Evolutionary conservation across 2,113 vertebrate species (phyloP), one percentile per base, ranked within the genome.

Genomic region (Sminthopsis crassicaudata): DNA sequence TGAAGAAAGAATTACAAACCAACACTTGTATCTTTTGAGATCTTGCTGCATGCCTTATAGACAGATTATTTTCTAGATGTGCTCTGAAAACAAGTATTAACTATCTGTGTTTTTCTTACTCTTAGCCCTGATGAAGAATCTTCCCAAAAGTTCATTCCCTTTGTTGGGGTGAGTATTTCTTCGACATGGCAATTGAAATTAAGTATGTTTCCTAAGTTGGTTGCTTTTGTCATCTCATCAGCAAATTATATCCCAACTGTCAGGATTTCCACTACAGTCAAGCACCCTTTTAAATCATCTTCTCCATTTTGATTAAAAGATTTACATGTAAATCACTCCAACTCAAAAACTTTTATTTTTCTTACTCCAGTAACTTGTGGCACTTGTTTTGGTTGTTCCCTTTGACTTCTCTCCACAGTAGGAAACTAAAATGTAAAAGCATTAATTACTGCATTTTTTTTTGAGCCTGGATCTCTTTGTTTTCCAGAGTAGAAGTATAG

Each of bases 131-230:
- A 99, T 0, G 99, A 99, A 98, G 99, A 99, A 96, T 99, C 99
- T 0, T 99, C 99, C 3, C 99, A 99, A 98, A 99, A 99, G 96
- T 99, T 99, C 98, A 99, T 99, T 97, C 99, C 99, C 46, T 99
- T 99, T 90, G 99, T 99, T 0, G 99, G 99, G 97, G 99, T 99
- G 98, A 99, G 99, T 99, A 89, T 92, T 46, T 10, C 0, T 0
- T 3, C 0, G 55, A 60, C 23, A 2, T 0, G 0, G 3, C 16
- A 89, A 4, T 23, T 96, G 10, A 4, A 90, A 27, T 42, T n/a
- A 46, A 12, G 42, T 90, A 10, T 50, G 48, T 0, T 90, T 1
- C 0, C 24, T 27, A 3, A 12, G 12, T 11, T 46, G 0, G 42
- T 3, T 2, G 0, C 9, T n/a, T 6, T 0, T 8, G 36, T 48